These are phyloP conservation scores for Erpetoichthys calabaricus DNA, from an alignment of 2,797 vertebrate species.

Conservation along the genomic window DNA sequence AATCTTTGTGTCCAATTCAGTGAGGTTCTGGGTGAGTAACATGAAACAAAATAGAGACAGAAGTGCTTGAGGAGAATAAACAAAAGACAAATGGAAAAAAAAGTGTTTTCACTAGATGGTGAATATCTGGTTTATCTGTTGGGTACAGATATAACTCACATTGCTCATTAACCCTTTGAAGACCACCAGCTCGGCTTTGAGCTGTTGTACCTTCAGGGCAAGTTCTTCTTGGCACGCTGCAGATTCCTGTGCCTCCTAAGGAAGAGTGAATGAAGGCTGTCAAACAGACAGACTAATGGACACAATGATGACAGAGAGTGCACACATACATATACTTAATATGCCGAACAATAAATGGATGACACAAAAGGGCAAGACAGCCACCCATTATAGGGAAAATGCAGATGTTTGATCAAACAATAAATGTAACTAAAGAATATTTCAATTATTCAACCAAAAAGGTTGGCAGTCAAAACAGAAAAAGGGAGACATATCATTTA, in stretches of 20 bases:
- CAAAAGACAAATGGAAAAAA: background rate
- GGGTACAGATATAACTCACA: slow-evolving; percentile 49
- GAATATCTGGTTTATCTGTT: no score
- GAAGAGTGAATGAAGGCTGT: slow-evolving; percentile 4
- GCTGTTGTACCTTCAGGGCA: slow-evolving; percentile 79
- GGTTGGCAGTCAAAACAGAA: no score
- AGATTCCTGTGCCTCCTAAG: slow-evolving; percentile 84
- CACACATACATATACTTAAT: background rate
- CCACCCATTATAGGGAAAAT: no score
- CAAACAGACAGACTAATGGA: rapidly evolving
- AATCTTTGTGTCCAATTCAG: slow-evolving; percentile 87
- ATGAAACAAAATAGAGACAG: background rate
- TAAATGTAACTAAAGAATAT: no score
- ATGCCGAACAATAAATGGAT: no score
- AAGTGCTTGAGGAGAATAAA: slow-evolving; percentile 1
- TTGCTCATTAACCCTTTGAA: slow-evolving; percentile 98
- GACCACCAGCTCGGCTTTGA: slow-evolving; percentile 88
- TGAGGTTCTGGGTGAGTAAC: slow-evolving; percentile 55
- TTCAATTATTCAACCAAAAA: no score
- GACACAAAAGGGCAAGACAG: no score
- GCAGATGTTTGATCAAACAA: no score
- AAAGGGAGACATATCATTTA: no score
- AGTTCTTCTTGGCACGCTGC: slow-evolving; percentile 91
- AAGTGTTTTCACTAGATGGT: background rate
- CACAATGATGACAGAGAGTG: background rate